These are phyloP conservation scores for Chloebia gouldiae DNA, from an alignment of 2,113 vertebrate genomes.

Conservation along the genomic window DNA sequence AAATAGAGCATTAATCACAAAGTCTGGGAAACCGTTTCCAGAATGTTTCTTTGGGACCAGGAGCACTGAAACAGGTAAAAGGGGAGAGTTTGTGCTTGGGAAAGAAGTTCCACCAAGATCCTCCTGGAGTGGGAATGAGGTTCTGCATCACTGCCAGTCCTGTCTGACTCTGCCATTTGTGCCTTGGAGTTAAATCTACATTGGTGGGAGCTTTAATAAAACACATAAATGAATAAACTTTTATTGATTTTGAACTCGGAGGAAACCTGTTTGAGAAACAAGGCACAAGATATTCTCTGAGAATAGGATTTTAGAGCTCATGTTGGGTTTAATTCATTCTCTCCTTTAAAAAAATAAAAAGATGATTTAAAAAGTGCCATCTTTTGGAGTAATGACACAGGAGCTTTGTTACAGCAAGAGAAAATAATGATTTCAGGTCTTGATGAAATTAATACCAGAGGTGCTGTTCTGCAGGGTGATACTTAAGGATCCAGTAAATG, in stretches of 20 bases:
- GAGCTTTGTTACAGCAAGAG: not conserved
- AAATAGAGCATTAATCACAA: conserved; percentile 25
- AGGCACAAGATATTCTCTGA: not conserved
- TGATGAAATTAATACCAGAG: not conserved
- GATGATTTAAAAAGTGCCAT: not conserved
- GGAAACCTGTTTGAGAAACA: not conserved
- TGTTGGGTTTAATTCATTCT: not conserved
- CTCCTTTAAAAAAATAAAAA: not conserved
- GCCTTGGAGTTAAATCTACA: not conserved
- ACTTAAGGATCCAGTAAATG: not conserved
- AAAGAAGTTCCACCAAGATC: not conserved
- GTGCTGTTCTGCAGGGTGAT: not conserved
- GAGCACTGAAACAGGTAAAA: not conserved
- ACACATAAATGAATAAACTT: not conserved
- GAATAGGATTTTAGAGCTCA: not conserved
- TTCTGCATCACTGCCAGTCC: not conserved
- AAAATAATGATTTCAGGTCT: not conserved
- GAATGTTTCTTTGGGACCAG: not conserved
- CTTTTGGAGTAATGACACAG: not conserved
- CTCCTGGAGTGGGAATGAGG: not conserved
- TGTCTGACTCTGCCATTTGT: not conserved
- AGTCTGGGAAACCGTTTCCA: not conserved
- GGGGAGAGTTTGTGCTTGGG: not conserved
- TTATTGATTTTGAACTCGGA: not conserved
- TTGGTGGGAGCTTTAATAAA: not conserved